Evolutionary conservation across 1,140 invertebrate species (phyloP), one percentile per base, ranked within the genome.

Genomic region (Atta texana): DNA sequence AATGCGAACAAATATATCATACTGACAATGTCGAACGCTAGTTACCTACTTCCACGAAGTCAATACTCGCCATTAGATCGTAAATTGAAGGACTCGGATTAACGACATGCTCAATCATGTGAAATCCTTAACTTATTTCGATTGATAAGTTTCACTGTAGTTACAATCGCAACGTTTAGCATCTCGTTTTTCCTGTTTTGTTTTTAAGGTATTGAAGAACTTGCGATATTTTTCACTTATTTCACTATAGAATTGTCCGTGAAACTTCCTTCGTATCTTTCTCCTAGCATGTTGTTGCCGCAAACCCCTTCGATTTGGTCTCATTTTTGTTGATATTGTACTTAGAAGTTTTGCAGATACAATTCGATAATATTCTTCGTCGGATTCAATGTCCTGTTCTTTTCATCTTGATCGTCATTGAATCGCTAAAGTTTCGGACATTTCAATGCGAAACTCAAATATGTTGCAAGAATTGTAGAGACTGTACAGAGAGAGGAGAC

Each of bases 41-140:
- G 85, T 89, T 90, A 82, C 76, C 64, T 89, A 89, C 78, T 89
- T 90, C 51, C 49, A 89, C 39, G n/a, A 84, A 84, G 55, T 84
- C 80, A 74, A 84, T 82, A 82, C 68, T 84, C 69, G 80, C 69
- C 80, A 84, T 84, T 84, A 84, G 49, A 18, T 57, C 24, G n/a
- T 68, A 74, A 84, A 34, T 51, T 4, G 14, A 75, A 63, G 68
- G 24, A 44, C 18, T 61, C 66, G 34, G 34, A 74, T 82, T 69
- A 61, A 63, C 24, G 68, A 31, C 44, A 51, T 49, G 71, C 55
- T 84, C 34, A 51, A 74, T 61, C 39, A 59, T 16, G 12, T 21
- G 34, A 82, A 18, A 82, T 18, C 12, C 14, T 55, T 57, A 81
- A 68, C 34, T 71, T 59, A 81, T 74, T 34, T 49, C 34, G 3